A percentile compares a stretch with the other conserved stretches of the same genome.
Conservation (phyloP, 2,113 vertebrate species). For the Tychaedon coryphoeus region DNA sequence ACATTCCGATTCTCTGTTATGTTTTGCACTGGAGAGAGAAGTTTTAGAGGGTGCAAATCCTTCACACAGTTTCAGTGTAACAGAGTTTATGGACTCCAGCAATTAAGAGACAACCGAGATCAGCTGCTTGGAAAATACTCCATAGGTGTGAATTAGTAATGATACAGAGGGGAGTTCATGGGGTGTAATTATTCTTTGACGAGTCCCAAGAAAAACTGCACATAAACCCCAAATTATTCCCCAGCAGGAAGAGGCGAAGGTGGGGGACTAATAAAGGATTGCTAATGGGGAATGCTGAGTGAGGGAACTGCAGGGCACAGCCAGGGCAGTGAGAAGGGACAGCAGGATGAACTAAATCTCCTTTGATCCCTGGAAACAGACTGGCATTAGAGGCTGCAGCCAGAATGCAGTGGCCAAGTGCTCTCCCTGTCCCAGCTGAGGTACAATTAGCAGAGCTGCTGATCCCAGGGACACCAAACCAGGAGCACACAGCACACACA, state of each 20-base stretch:
- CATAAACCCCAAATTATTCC: neutral
- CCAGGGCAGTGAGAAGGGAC: neutral
- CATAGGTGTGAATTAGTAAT: slow-evolving; percentile 8
- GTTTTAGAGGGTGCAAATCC: slow-evolving; percentile 54
- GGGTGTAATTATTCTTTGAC: neutral
- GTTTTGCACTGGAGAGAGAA: neutral
- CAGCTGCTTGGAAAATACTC: neutral
- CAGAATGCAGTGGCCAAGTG: rapidly evolving
- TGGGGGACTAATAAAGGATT: neutral
- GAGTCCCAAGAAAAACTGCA: neutral
- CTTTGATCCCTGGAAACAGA: neutral
- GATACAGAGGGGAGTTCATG: neutral
- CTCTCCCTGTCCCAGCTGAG: neutral
- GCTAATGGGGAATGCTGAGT: neutral
- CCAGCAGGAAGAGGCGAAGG: neutral
- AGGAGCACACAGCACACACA: neutral
- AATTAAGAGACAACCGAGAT: slow-evolving; percentile 1
- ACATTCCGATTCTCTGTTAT: neutral
- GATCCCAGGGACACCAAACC: rapidly evolving
- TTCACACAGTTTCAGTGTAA: neutral
- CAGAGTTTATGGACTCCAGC: slow-evolving; percentile 11
- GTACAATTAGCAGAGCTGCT: neutral
- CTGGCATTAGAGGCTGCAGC: neutral
- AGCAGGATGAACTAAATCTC: neutral
- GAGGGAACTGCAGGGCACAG: neutral